Base-by-base conservation (phyloP, 2,888 invertebrate genomes). In the Nasonia oneida region DNA sequence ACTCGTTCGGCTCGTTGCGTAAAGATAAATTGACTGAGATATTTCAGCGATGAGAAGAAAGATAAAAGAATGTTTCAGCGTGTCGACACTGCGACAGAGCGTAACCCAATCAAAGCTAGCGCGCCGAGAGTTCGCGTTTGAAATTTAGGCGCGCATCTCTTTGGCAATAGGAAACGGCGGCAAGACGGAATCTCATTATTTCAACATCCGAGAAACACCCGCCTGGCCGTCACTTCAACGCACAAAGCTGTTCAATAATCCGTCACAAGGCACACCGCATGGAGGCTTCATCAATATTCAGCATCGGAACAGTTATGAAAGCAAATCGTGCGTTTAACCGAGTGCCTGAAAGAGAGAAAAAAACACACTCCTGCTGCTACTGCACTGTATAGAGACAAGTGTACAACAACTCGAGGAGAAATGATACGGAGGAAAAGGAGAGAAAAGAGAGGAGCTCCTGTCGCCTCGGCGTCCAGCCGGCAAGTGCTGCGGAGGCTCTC, bases 401-500 rank as follows among this genome's bases (percentile, higher is more conserved):
- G 10, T 47, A 47, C 10, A 57, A n/a, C 15, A n/a, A 57, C 57
- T 57, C n/a, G 53, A 15, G 8, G 15, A 50, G 14, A 15, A 50
- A 50, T 15, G 8, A 15, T 50, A 50, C 0, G 15, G 6, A n/a
- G n/a, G 15, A 15, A 57, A n/a, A 70, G 18, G 33, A 33, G 39
- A 15, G 39, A 18, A 71, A 1, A 39, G 71, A 71, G 39, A 15
- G 47, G 67, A 67, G 67, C 67, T 67, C 67, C 42, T n/a, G 39
- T 73, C 84, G 83, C 70, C 42, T 82, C 85, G 87, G 79, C 83
- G 84, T 37, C 64, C 81, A 61, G 79, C 64, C 83, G 85, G 73
- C 83, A 78, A 83, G 47, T 87, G 87, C 61, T 33, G 73, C n/a
- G 4, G 53, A 18, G 39, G 29, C 80, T 71, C 78, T 85, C 77